Base-by-base conservation (phyloP, 2,113 vertebrate species). In the Rhinogobius similis region DNA sequence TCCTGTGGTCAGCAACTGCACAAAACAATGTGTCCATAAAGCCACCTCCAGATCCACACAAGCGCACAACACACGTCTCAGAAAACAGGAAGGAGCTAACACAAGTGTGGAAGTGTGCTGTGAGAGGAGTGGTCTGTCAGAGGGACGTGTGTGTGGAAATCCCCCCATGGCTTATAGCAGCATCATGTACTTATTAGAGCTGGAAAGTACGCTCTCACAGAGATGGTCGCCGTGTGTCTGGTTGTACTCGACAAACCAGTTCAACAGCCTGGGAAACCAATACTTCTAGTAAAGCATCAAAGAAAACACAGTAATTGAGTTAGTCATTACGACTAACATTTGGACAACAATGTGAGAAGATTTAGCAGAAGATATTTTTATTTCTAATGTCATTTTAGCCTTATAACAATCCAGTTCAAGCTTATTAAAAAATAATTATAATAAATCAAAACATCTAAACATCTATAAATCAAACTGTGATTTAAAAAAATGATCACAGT, bases 51-150 rank as follows among this genome's bases (percentile, higher is more conserved):
- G 20, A 82, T 88, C 77, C 55, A 38, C 36, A 80, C 24, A 64
- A 72, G 65, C 70, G 36, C 18, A 26, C 67, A 52, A 43, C 77
- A 76, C 78, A 76, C 52, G 41, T 72, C 69, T 86, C 76, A 78
- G 82, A 90, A 92, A 92, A 92, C 89, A 91, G 90, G 90, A 93
- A 90, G 84, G 77, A 56, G 64, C 69, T 29, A 43, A 77, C 65
- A 72, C 53, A 55, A 24, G 27, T n/a, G 69, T 86, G 82, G 86
- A 87, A 84, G 73, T 75, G 70, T 10, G 23, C 50, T 78, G 64
- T 53, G 48, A 74, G 67, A 65, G 67, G 75, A 43, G 62, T 72
- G 21, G 50, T 21, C 9, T 3, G 21, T 21, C 10, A 13, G 52
- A 11, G 52, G 52, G 21, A 24, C 65, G 43, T 53, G 64, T 68